Evolutionary conservation across 2,888 invertebrate species (phyloP), one percentile per base, ranked within the genome.

Genomic region (Mesorhabditis spiculigera): DNA sequence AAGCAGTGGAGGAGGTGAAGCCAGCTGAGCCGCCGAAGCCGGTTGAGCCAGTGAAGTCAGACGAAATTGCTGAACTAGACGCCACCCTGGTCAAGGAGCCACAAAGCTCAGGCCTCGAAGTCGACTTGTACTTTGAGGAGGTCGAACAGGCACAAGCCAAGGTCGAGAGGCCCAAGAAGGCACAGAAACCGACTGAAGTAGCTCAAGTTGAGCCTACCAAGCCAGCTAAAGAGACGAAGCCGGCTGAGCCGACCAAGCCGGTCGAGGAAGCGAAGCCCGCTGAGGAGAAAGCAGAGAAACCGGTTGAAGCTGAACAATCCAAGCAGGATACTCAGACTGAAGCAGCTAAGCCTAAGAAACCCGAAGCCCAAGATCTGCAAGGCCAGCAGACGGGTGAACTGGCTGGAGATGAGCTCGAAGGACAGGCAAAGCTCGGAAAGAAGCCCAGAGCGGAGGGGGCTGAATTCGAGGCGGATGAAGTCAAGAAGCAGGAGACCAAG

Each of bases 41-140:
- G 44, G 67, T 16, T 68, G 62, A 16, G 13, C 13, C 69, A 50
- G 61, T 44, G 67, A 43, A 58, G 63, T 62, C 61, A 43, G 67
- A 66, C 6, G 66, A 71, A 42, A 5, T 43, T 28, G 66, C 71
- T 42, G 62, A 62, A 45, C 45, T 4, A 13, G 45, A 43, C 50
- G 44, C 13, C 65, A 4, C 63, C 3, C 28, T 28, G 28, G 28
- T 28, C 28, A 28, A 28, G 28, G 28, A 28, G 28, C 63, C 69
- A 73, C 69, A 69, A 67, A 13, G 10, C 45, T 43, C 66, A 71
- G 5, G 71, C 43, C 3, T 10, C 42, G n/a, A 69, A 71, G 16
- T 5, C 16, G 44, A 63, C 63, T 63, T 70, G 71, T 42, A 64
- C 28, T 28, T 28, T 28, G 28, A 28, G 3, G 28, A 28, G 28